These are phyloP conservation scores for Calliopsis andreniformis DNA, from an alignment of 1,140 invertebrate species.

Conservation along the genomic window DNA sequence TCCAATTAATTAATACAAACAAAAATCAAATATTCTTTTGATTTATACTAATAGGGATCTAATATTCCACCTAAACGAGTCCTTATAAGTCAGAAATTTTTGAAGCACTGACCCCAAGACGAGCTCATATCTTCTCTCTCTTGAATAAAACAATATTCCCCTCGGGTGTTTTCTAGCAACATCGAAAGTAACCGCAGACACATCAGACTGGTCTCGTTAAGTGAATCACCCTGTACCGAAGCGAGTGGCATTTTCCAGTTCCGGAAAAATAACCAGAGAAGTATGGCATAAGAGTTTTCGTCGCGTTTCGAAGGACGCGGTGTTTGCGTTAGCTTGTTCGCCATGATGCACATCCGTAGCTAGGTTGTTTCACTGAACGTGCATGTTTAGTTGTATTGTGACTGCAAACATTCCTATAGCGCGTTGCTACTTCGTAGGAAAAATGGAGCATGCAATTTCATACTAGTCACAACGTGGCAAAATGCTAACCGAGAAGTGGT, in stretches of 20 bases:
- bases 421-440: neutral
- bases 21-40: no score
- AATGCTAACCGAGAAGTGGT: neutral
- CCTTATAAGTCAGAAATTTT: no score
- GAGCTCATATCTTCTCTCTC: no score
- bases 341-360: conserved; percentile 31
- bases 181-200: neutral
- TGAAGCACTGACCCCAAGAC: no score
- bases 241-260: neutral
- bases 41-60: no score
- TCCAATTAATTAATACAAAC: no score
- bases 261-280: conserved; percentile 14
- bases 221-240: conserved; percentile 12
- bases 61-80: no score
- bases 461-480: neutral
- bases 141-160: no score
- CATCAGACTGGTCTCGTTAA: no score
- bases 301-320: conserved; percentile 21
- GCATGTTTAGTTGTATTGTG: conserved; percentile 22
- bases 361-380: conserved; percentile 30
- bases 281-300: neutral
- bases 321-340: conserved; percentile 35
- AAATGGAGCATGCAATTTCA: neutral
- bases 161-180: no score
- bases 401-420: neutral